Evolutionary conservation across 2,113 vertebrate genomes (phyloP).

Genomic region (Rhinichthys klamathensis): DNA sequence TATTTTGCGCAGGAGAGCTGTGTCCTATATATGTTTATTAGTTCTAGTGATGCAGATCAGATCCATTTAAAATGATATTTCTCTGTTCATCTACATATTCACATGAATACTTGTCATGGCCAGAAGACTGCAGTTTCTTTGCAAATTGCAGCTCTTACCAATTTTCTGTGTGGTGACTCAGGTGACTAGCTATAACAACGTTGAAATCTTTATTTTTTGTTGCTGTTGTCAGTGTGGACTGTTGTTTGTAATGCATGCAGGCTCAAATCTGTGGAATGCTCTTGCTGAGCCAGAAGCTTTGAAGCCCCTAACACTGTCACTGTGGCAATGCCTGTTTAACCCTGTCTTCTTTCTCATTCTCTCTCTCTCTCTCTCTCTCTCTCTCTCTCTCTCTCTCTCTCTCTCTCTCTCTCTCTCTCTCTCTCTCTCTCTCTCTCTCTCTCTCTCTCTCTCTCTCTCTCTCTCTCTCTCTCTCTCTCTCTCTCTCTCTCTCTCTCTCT

Average conservation of each 20-base stretch:
- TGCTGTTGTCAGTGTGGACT: not conserved
- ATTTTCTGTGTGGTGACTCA: not conserved
- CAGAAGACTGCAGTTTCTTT: not conserved
- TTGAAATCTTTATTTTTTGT: not conserved
- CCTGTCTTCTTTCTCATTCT: slow-evolving; percentile 40
- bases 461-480: slow-evolving; percentile 1
- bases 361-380: not conserved
- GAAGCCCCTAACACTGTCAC: slow-evolving; percentile 5
- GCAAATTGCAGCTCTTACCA: not conserved
- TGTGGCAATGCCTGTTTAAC: slow-evolving; percentile 43
- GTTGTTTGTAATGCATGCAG: slow-evolving; percentile 25
- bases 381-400: too few species aligned
- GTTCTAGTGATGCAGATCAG: slow-evolving; percentile 24
- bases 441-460: too few species aligned
- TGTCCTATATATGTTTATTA: slow-evolving; percentile 11
- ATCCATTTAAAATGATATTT: slow-evolving; percentile 32
- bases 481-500: slow-evolving; percentile 10
- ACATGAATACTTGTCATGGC: not conserved
- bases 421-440: slow-evolving; percentile 35
- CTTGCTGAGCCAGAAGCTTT: slow-evolving; percentile 29
- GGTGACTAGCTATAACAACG: not conserved
- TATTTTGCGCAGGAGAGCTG: not conserved
- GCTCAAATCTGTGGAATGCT: slow-evolving; percentile 22
- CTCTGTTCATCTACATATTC: slow-evolving; percentile 33
- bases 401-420: slow-evolving; percentile 22